A percentile compares a stretch with the other conserved stretches of the same genome.
phyloP scores from a whole-genome alignment of 2,888 invertebrate genomes.

The Omphaloscelis lunosa region DNA sequence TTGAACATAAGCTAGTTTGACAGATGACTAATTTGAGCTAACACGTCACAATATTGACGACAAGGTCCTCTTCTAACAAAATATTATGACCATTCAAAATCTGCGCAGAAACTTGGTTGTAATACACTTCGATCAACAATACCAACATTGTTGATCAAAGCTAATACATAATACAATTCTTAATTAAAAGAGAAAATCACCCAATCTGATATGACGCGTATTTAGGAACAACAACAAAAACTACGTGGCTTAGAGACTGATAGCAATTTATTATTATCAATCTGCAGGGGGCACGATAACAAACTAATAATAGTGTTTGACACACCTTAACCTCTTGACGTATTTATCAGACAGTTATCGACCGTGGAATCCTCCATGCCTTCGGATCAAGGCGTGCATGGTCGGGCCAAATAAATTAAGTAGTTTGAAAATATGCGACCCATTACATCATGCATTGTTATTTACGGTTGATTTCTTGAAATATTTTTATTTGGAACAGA shows the following conservation, averaged over 20 bases:
- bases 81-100: slow-evolving; percentile 12
- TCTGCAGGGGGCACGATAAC: slow-evolving; percentile 65
- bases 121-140: no score
- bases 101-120: not conserved
- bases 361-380: slow-evolving; percentile 60
- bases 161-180: no score
- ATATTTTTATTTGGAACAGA: slow-evolving; percentile 24
- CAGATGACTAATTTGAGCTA: not conserved
- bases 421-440: slow-evolving; percentile 38
- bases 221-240: slow-evolving; percentile 42
- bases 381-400: slow-evolving; percentile 41
- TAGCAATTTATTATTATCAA: slow-evolving; percentile 60
- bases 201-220: slow-evolving; percentile 27
- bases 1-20: not conserved
- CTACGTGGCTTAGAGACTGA: slow-evolving; percentile 46
- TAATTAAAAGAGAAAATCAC: slow-evolving; percentile 6
- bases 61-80: not conserved
- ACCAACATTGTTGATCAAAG: no score
- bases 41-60: not conserved
- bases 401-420: slow-evolving; percentile 27
- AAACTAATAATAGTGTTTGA: slow-evolving; percentile 59
- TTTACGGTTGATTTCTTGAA: slow-evolving; percentile 20
- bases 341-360: slow-evolving; percentile 50
- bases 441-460: slow-evolving; percentile 51
- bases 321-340: slow-evolving; percentile 63